Percentiles rank a stretch among this genome's conserved stretches.
phyloP scores from a whole-genome alignment of 1,140 invertebrate genomes.

The Stegodyphus dumicola region DNA sequence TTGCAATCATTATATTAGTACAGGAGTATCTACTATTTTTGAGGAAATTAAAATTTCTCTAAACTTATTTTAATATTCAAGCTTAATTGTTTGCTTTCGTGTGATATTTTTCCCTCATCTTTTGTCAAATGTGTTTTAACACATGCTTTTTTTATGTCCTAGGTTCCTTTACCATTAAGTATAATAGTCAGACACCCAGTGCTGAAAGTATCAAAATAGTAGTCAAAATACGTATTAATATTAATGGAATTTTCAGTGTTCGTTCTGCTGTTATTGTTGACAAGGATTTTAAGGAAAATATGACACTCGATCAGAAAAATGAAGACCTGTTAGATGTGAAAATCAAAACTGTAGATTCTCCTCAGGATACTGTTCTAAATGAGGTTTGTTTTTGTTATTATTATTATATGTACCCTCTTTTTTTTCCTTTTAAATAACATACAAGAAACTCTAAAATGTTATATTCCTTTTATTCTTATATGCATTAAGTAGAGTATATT shows the following conservation, averaged over 20 bases:
- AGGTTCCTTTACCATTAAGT: conserved; percentile 86
- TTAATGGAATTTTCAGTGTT: conserved; percentile 90
- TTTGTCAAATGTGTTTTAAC: too few species aligned
- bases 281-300: conserved; percentile 71
- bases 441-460: too few species aligned
- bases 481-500: too few species aligned
- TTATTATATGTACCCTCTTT: too few species aligned
- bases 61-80: too few species aligned
- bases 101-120: too few species aligned
- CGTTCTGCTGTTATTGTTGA: conserved; percentile 87
- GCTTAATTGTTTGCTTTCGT: too few species aligned
- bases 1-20: too few species aligned
- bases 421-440: too few species aligned
- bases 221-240: conserved; percentile 92
- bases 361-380: conserved; percentile 4
- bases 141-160: conserved; percentile 25
- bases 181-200: conserved; percentile 84
- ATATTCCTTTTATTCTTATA: too few species aligned
- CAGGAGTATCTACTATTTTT: too few species aligned
- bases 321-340: conserved; percentile 48
- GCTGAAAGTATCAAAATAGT: conserved; percentile 94
- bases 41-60: too few species aligned
- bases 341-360: not conserved
- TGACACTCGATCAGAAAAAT: conserved; percentile 25
- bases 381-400: conserved; percentile 25